Conservation (phyloP, 2,797 vertebrate species). For the Acanthurus lineatus region DNA sequence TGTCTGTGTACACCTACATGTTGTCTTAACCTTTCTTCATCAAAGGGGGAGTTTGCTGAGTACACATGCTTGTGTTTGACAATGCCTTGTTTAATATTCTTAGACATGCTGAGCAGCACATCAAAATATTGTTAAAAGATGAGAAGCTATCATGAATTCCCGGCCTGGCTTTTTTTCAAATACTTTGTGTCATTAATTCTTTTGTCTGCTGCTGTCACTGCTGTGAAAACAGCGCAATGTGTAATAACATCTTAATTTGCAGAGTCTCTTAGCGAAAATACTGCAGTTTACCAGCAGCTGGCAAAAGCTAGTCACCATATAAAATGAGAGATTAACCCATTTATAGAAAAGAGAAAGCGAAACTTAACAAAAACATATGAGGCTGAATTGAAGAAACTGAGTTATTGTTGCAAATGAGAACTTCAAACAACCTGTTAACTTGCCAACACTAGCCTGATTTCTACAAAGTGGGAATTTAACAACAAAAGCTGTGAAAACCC, state of each 20-base stretch:
- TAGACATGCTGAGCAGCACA: slow-evolving; percentile 10
- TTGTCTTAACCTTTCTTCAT: slow-evolving; percentile 52
- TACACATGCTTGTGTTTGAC: slow-evolving; percentile 45
- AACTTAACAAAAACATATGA: background rate
- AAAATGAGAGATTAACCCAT: background rate
- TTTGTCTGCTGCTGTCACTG: slow-evolving; percentile 5
- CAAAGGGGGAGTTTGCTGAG: slow-evolving; percentile 36
- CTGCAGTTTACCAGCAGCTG: no score
- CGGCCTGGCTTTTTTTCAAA: background rate
- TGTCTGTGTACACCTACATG: slow-evolving; percentile 12
- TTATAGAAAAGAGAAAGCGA: background rate
- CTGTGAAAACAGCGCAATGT: slow-evolving; percentile 2
- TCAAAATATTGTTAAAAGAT: slow-evolving; percentile 16
- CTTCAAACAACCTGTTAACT: background rate
- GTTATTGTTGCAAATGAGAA: background rate
- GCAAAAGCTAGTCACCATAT: background rate
- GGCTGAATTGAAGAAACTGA: background rate
- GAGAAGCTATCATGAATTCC: slow-evolving; percentile 20
- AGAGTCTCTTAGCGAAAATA: slow-evolving; percentile 4
- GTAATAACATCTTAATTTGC: slow-evolving; percentile 11
- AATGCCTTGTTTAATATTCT: slow-evolving; percentile 33
- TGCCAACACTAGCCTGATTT: background rate
- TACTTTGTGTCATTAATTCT: background rate
- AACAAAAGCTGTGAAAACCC: no score
- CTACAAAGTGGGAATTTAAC: no score